Base-by-base conservation (phyloP, 2,113 vertebrate species). In the Galbula dea region DNA sequence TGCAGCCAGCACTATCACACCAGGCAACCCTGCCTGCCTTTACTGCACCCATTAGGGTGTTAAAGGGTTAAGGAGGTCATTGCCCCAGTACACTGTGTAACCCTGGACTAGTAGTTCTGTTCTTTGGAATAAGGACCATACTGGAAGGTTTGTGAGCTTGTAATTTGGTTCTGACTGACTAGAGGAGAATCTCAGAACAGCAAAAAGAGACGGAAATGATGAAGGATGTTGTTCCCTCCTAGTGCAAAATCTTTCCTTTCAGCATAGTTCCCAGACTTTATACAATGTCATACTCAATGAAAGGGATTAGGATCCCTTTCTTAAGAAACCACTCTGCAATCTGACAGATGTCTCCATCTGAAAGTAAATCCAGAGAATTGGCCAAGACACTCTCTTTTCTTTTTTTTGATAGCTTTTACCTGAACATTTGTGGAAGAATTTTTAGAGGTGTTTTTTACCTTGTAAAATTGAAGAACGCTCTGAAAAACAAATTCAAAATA, bases 1-100 rank as follows among this genome's bases (percentile, higher is more conserved):
- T 9, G 32, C 34, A 76, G 23, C 49, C 3, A 3, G 8, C 39
- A 19, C 16, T n/a, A n/a, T 41, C 16, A 2, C 0, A 0, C 45
- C 39, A 15, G 30, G 18, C 36, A 51, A 8, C 21, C 10, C 45
- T 0, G 0, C n/a, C 45, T 57, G 59, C 49, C 36, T 80, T 34
- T 7, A 27, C 71, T 1, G 1, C 36, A 51, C 12, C 29, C 36
- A 3, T 22, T 1, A 19, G 14, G 41, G 27, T 46, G 24, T 3
- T 43, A 10, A 36, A 39, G 54, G 30, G 21, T 23, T 32, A 55
- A 68, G 34, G 52, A 65, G 18, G n/a, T 8, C 14, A 2, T 71
- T 55, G 29, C 26, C 29, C 54, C 6, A 2, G 21, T 24, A 9
- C 7, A 6, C 5, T 45, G 9, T 20, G 18, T 27, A 36, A 7